Percentiles rank a stretch among this genome's conserved stretches.
Evolutionary conservation across 2,113 vertebrate genomes (phyloP).

Genomic region (Phyllopteryx taeniolatus): DNA sequence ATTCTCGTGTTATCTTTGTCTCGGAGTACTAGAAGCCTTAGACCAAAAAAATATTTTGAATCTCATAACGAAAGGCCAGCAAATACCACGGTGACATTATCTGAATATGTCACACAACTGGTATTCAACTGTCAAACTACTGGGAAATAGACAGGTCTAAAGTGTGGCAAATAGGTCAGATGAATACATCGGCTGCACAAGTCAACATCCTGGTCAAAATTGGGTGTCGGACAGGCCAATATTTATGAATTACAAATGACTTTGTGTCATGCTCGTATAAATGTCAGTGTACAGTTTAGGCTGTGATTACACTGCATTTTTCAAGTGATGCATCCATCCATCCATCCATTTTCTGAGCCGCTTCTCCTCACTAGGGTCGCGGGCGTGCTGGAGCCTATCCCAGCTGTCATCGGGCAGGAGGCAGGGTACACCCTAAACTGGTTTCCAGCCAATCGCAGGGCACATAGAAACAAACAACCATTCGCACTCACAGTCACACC

Average conservation of each 20-base stretch:
- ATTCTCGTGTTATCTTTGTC: constrained; percentile 29
- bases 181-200: constrained; percentile 17
- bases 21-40: constrained; percentile 10
- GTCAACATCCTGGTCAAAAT: constrained; percentile 18
- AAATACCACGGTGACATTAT: constrained; percentile 20
- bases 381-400: no score
- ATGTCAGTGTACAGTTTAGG: constrained; percentile 28
- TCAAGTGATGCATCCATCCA: neutral
- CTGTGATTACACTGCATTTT: neutral
- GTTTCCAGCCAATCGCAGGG: no score
- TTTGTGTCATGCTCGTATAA: constrained; percentile 15
- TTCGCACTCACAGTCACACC: no score
- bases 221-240: constrained; percentile 20
- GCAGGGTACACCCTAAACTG: no score
- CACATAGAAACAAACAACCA: no score
- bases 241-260: constrained; percentile 48
- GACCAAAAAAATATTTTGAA: constrained; percentile 4
- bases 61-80: constrained; percentile 16
- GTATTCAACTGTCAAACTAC: constrained; percentile 21
- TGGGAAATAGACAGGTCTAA: neutral
- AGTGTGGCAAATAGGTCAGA: neutral
- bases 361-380: no score
- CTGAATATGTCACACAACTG: constrained; percentile 12
- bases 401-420: no score
- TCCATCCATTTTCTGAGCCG: no score